Conservation (phyloP, 2,888 invertebrate genomes). For the Stenolophus ochropezus region DNA sequence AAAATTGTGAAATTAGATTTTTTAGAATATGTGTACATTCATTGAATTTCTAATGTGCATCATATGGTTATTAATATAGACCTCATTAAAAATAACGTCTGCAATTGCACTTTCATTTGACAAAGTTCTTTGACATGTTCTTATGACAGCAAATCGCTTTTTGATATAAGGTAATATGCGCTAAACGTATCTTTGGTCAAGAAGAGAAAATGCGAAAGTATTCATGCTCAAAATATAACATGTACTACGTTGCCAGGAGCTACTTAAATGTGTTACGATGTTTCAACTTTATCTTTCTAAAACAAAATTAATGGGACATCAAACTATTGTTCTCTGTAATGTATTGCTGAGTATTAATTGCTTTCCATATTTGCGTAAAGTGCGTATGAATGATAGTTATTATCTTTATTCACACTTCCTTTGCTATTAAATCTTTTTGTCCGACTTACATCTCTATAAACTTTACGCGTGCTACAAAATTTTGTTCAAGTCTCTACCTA, state of each 20-base stretch:
- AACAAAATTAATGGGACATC: slow-evolving; percentile 8
- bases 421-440: neutral
- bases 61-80: neutral
- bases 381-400: neutral
- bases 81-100: slow-evolving; percentile 4
- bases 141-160: neutral
- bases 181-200: neutral
- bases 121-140: slow-evolving; percentile 6
- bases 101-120: slow-evolving; percentile 21
- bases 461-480: neutral
- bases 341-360: neutral
- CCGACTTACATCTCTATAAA: neutral
- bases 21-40: neutral
- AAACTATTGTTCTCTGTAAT: slow-evolving; percentile 4
- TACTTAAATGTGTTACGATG: slow-evolving; percentile 35
- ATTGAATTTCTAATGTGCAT: neutral
- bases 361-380: slow-evolving; percentile 11
- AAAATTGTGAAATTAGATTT: neutral
- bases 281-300: slow-evolving; percentile 3
- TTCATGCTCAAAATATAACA: slow-evolving; percentile 3
- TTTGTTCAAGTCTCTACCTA: neutral
- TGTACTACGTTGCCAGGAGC: slow-evolving; percentile 26
- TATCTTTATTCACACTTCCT: neutral
- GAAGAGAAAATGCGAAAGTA: slow-evolving; percentile 42
- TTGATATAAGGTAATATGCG: slow-evolving; percentile 30